Conservation (phyloP, 2,797 vertebrate genomes). For the Falco berigora region DNA sequence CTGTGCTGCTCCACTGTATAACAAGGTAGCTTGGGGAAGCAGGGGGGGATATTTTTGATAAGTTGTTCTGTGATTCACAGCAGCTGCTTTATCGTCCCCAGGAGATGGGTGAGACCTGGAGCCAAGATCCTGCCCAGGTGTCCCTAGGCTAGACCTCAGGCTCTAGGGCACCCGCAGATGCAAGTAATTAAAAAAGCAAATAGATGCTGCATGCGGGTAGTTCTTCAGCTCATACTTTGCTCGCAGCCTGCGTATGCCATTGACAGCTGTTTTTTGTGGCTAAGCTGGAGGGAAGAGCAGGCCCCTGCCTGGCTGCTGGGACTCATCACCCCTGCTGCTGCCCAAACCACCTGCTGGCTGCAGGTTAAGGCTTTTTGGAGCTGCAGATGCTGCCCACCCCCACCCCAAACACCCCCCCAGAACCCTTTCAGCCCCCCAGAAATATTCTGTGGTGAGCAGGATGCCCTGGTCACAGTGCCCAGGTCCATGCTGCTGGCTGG, state of each 20-base stretch:
- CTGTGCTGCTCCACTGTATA: not conserved
- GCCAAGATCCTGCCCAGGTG: not conserved
- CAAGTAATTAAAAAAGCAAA: not conserved
- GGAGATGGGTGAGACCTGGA: not conserved
- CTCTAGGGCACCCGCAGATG: not conserved
- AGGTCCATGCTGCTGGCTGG: accelerated
- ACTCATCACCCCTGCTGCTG: not conserved
- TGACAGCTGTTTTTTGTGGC: not conserved
- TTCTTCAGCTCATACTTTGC: not conserved
- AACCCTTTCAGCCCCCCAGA: not conserved
- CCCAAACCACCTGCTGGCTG: not conserved
- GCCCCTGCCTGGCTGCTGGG: not conserved
- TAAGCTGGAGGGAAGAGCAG: not conserved
- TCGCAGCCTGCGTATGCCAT: accelerated
- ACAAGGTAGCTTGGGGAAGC: too few species aligned
- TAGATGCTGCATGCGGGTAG: accelerated
- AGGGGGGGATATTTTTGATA: not conserved
- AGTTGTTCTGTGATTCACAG: not conserved
- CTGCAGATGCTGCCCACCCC: not conserved
- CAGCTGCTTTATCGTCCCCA: not conserved
- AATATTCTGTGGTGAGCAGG: not conserved
- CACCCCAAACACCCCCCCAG: not conserved
- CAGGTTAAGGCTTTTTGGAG: not conserved
- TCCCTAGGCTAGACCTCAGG: not conserved
- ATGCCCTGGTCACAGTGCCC: too few species aligned